These are phyloP conservation scores for Ischnura elegans DNA, from an alignment of 2,888 invertebrate species.

Conservation along the genomic window DNA sequence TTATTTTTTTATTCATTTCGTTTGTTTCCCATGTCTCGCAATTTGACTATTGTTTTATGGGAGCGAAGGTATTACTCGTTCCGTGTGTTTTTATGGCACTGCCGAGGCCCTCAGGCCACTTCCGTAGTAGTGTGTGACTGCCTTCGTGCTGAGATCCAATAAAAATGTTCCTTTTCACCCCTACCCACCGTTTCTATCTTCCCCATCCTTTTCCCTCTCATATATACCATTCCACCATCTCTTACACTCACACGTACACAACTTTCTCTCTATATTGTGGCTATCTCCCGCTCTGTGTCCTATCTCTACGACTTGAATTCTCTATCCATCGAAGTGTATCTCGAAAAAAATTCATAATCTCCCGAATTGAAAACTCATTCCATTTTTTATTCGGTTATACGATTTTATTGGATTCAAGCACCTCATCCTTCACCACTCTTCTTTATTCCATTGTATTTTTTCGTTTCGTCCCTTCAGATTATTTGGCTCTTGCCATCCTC, in stretches of 20 bases:
- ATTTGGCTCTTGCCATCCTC: not conserved
- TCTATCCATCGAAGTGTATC: not conserved
- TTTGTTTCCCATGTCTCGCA: not conserved
- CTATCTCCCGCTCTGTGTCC: not conserved
- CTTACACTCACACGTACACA: not conserved
- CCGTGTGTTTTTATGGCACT: not conserved
- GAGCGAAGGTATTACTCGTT: not conserved
- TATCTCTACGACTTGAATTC: not conserved
- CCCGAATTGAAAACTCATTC: constrained; percentile 9
- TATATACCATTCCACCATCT: not conserved
- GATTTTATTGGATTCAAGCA: constrained; percentile 4
- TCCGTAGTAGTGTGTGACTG: not conserved
- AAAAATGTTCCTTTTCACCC: not conserved
- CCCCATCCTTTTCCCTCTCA: not conserved
- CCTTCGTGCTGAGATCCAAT: constrained; percentile 7
- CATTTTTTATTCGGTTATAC: constrained; percentile 31
- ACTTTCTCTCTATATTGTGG: constrained; percentile 1
- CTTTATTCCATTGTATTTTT: not conserved
- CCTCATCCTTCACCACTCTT: not conserved
- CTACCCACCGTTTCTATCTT: not conserved
- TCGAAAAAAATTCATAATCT: not conserved
- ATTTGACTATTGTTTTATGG: constrained; percentile 31
- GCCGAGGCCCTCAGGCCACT: not conserved
- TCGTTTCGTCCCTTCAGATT: not conserved
- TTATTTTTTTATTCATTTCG: not conserved